phyloP scores from a whole-genome alignment of 1,140 invertebrate species.

The Drosophila kanapiae region DNA sequence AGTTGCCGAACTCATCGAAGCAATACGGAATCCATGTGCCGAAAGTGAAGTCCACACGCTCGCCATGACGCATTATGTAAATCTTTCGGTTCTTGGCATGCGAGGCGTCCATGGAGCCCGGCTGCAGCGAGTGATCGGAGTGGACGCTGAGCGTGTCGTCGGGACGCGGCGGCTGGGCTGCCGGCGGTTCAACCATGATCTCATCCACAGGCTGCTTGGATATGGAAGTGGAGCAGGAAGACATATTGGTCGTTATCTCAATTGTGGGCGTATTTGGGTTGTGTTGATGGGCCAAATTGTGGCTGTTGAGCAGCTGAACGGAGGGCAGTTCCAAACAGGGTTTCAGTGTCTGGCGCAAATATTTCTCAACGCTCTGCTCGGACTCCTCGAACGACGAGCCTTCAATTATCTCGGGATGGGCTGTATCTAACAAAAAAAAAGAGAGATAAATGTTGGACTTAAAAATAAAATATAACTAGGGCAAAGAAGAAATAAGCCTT shows the following conservation, averaged over 20 bases:
- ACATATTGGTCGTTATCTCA: constrained; percentile 76
- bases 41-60: constrained; percentile 96
- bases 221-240: constrained; percentile 56
- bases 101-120: constrained; percentile 31
- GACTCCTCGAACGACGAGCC: constrained; percentile 80
- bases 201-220: constrained; percentile 67
- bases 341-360: constrained; percentile 74
- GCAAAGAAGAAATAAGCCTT: neutral
- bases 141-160: constrained; percentile 78
- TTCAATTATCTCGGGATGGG: constrained; percentile 73
- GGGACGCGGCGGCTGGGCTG: constrained; percentile 54
- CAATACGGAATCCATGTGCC: constrained; percentile 94
- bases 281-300: constrained; percentile 61
- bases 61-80: constrained; percentile 90
- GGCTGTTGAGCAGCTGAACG: constrained; percentile 61
- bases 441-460: neutral
- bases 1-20: constrained; percentile 92
- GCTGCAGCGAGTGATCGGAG: constrained; percentile 62
- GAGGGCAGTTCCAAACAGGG: constrained; percentile 77
- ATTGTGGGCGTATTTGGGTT: constrained; percentile 76
- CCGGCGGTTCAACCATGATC: constrained; percentile 75
- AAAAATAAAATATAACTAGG: neutral
- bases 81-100: constrained; percentile 85
- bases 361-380: constrained; percentile 81
- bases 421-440: constrained; percentile 30